These are phyloP conservation scores for Craniophora ligustri DNA, from an alignment of 2,888 invertebrate species.

Conservation along the genomic window DNA sequence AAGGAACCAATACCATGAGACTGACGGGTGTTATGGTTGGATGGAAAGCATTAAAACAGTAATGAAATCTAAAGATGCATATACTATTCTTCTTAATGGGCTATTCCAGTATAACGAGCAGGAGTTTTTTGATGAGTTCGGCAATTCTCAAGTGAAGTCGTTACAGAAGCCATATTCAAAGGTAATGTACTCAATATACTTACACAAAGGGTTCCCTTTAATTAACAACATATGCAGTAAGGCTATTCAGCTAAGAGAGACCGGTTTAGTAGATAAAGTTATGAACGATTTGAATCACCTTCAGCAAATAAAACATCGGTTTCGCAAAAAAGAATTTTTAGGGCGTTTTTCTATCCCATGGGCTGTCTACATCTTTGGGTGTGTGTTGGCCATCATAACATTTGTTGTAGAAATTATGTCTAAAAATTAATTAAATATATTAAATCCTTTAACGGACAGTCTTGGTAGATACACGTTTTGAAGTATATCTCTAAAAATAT, in stretches of 20 bases:
- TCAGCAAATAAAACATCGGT: slow-evolving; percentile 38
- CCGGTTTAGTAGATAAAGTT: slow-evolving; percentile 60
- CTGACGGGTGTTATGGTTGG: slow-evolving; percentile 37
- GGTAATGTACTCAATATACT: slow-evolving; percentile 66
- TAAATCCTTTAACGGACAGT: no score
- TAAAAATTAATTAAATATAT: not conserved
- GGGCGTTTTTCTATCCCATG: slow-evolving; percentile 60
- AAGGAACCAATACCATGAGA: not conserved
- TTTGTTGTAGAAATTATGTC: slow-evolving; percentile 54
- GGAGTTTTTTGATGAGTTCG: slow-evolving; percentile 58
- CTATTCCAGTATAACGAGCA: slow-evolving; percentile 60
- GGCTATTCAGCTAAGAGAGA: slow-evolving; percentile 63
- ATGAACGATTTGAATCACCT: slow-evolving; percentile 45
- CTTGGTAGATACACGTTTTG: no score
- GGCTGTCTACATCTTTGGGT: slow-evolving; percentile 59
- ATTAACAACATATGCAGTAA: slow-evolving; percentile 48
- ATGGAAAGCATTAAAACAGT: slow-evolving; percentile 61
- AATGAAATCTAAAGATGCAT: slow-evolving; percentile 55
- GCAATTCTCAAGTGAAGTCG: slow-evolving; percentile 47
- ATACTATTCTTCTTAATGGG: slow-evolving; percentile 57
- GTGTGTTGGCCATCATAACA: slow-evolving; percentile 46
- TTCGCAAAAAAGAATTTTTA: slow-evolving; percentile 22
- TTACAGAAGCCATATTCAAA: slow-evolving; percentile 61
- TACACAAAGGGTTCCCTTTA: slow-evolving; percentile 74
- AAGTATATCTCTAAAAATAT: no score